Base-by-base conservation (phyloP, 2,797 vertebrate species). In the Emys orbicularis region DNA sequence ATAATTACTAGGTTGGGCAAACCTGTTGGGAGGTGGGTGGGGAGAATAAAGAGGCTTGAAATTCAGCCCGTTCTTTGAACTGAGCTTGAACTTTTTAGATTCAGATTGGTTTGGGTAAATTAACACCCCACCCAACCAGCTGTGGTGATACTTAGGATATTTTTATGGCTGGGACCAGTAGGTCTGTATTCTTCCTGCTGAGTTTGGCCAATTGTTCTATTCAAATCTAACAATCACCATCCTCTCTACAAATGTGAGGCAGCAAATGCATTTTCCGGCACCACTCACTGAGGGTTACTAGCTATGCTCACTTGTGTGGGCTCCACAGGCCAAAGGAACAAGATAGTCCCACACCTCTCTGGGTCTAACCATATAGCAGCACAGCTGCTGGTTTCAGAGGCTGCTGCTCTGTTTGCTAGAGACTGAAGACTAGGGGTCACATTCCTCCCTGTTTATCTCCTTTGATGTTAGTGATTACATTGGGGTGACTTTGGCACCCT, bases 1-100 rank as follows among this genome's bases (percentile, higher is more conserved):
- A 98, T 86, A 74, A 96, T 83, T 92, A 95, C 91, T 86, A 83
- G 47, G 8, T 74, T 72, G 83, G 41, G 12, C 47, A 29, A 31
- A 12, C 52, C 49, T 65, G 5, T 84, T 77, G 52, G 41, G 54
- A 81, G n/a, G n/a, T 72, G 68, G 37, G n/a, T 72, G 81, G n/a
- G 81, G 88, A 56, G 53, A 84, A 83, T 34, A 68, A 41, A 80
- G 72, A 74, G 54, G 37, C 61, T 50, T 15, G 0, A n/a, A 52
- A 54, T 85, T 49, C 3, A 18, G 16, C 47, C 12, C 18, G 68
- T 12, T 72, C 74, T 81, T 74, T 84, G 21, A 79, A 88, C 52
- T 21, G 31, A 3, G 0, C 72, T 79, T 49, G 47, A 8, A 57
- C 61, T n/a, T 88, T 59, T 34, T 77, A 49, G 74, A 49, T 47